Base-by-base conservation (phyloP, 1,140 invertebrate species). In the Protaetia brevitarsis region DNA sequence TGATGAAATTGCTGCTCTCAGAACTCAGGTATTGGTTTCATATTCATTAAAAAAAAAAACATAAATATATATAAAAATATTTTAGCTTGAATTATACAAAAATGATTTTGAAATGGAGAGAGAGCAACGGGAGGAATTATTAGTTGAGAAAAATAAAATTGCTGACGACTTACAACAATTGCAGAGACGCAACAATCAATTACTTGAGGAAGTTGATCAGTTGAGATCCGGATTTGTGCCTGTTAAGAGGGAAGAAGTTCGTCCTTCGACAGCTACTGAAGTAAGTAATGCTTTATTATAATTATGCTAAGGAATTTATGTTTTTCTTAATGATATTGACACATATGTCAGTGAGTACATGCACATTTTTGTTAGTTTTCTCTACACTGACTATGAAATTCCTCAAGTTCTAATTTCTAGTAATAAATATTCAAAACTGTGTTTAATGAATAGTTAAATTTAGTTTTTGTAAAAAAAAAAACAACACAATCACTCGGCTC, bases 151-250 rank as follows among this genome's bases (percentile, higher is more conserved):
- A 59, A 63, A 71, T n/a, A 57, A 69, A 63, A 56, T 76, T n/a
- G 34, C 65, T 3, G 69, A 73, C 27, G 73, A 76, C 31, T 63
- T 76, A 10, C 68, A 72, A 34, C 64, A 68, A 28, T 65, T 76
- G 29, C 72, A 74, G 7, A 68, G 69, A 65, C 70, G 74, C 63
- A 76, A 76, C 64, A 68, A 71, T 45, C 73, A 76, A 28, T 30
- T 76, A 16, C 66, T 70, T 16, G 72, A 71, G 41, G 73, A 76
- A 69, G 68, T 74, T 36, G 74, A 76, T 51, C 27, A 60, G 11
- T 63, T 73, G 45, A 60, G 71, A 60, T 34, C 51, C 13, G 61
- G 65, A 27, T 69, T 36, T 61, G 68, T 67, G 10, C 30, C 23
- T 34, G 68, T 69, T 57, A 34, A 28, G 23, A 58, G 26, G 16